Conservation (phyloP, 2,888 invertebrate genomes). For the Synergus japonicus region DNA sequence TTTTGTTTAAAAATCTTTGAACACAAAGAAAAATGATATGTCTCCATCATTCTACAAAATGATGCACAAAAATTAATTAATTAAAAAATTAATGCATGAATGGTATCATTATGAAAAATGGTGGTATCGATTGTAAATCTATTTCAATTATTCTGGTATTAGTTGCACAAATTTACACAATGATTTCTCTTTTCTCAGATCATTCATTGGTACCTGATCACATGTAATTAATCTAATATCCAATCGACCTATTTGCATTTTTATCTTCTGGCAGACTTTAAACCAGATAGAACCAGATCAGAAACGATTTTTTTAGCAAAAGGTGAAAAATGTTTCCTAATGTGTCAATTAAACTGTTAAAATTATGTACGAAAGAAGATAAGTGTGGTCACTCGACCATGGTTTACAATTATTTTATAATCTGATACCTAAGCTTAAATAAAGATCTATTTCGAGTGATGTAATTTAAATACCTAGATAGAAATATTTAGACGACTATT, state of each 20-base stretch:
- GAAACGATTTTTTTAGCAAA: neutral
- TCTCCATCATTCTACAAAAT: neutral
- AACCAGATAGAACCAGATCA: slow-evolving; percentile 27
- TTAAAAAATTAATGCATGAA: neutral
- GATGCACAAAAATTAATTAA: neutral
- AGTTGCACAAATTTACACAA: neutral
- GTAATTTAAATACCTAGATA: too few species aligned
- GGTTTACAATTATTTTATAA: neutral
- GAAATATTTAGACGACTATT: too few species aligned
- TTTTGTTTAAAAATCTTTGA: neutral
- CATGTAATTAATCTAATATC: slow-evolving; percentile 9
- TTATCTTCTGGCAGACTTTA: neutral
- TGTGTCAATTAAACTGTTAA: neutral
- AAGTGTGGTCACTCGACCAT: neutral
- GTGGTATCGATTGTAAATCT: neutral
- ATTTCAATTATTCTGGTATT: neutral
- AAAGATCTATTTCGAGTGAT: neutral
- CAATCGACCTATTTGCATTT: slow-evolving; percentile 15
- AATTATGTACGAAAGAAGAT: slow-evolving; percentile 18
- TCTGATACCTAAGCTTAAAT: neutral
- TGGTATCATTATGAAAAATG: neutral
- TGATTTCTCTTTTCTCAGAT: slow-evolving; percentile 8
- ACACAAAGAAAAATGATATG: neutral
- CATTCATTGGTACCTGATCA: slow-evolving; percentile 10
- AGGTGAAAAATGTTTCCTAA: neutral